phyloP scores from a whole-genome alignment of 2,113 vertebrate genomes.

The Anguilla rostrata region DNA sequence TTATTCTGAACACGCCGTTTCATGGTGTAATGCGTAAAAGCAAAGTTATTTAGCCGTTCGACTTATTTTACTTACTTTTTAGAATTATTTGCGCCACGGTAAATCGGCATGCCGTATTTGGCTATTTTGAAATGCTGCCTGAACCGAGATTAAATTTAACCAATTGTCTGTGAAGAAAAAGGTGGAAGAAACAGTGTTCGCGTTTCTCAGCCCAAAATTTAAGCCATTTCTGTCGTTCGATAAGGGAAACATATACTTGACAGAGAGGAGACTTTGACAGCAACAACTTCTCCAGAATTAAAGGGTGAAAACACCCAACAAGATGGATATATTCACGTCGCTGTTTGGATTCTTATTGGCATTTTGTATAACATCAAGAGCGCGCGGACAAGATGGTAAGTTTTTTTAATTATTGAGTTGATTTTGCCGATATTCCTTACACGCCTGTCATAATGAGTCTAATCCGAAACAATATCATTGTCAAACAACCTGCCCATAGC shows the following conservation, averaged over 20 bases:
- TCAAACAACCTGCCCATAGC: background rate
- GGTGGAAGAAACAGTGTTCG: background rate
- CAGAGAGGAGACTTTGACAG: conserved; percentile 28
- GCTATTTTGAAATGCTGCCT: background rate
- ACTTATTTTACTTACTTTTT: background rate
- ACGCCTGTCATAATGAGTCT: conserved; percentile 4
- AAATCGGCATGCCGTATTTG: conserved; percentile 1
- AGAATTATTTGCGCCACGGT: background rate
- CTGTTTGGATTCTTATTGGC: conserved; percentile 80
- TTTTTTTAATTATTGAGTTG: conserved; percentile 32
- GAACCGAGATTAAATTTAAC: background rate
- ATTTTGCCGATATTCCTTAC: background rate
- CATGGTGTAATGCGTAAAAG: background rate
- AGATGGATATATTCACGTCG: conserved; percentile 82
- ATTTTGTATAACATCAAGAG: conserved; percentile 64
- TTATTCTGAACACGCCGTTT: background rate
- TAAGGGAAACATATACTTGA: conserved; percentile 32
- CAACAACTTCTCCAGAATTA: conserved; percentile 34
- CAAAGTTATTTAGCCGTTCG: background rate
- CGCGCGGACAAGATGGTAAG: conserved; percentile 82
- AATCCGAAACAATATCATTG: background rate
- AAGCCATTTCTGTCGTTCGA: conserved; percentile 11
- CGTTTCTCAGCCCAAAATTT: background rate
- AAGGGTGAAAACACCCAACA: conserved; percentile 36
- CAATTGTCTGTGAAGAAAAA: background rate